These are phyloP conservation scores for Ecliptopera silaceata DNA, from an alignment of 2,888 invertebrate genomes.

Conservation along the genomic window DNA sequence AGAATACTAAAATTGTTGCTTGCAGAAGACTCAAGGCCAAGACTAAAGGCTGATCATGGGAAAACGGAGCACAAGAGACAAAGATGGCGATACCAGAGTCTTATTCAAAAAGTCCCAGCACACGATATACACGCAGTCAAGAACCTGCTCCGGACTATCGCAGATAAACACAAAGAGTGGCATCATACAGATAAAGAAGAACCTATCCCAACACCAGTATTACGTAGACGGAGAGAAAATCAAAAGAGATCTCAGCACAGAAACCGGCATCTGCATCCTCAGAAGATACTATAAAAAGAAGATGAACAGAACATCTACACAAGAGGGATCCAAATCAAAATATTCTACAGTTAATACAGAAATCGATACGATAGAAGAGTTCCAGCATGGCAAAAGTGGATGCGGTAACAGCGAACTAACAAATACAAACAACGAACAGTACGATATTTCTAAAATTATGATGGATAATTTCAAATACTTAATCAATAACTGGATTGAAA, in stretches of 20 bases:
- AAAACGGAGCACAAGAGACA: constrained; percentile 43
- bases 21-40: constrained; percentile 56
- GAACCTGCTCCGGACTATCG: constrained; percentile 54
- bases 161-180: constrained; percentile 49
- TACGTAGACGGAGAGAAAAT: constrained; percentile 47
- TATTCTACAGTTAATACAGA: constrained; percentile 52
- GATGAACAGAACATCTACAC: constrained; percentile 44
- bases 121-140: constrained; percentile 51
- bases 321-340: constrained; percentile 48
- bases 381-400: constrained; percentile 48
- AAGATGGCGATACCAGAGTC: constrained; percentile 47
- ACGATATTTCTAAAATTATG: constrained; percentile 56
- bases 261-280: constrained; percentile 66
- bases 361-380: constrained; percentile 49
- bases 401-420: constrained; percentile 55
- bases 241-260: constrained; percentile 66
- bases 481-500: constrained; percentile 58
- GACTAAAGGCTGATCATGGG: constrained; percentile 46
- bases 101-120: constrained; percentile 62
- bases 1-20: constrained; percentile 70
- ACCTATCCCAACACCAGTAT: constrained; percentile 42
- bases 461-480: constrained; percentile 61
- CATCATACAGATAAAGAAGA: constrained; percentile 50
- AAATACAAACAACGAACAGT: constrained; percentile 34
- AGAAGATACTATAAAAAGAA: constrained; percentile 58